phyloP scores from a whole-genome alignment of 2,113 vertebrate genomes.

The Isichthys henryi region DNA sequence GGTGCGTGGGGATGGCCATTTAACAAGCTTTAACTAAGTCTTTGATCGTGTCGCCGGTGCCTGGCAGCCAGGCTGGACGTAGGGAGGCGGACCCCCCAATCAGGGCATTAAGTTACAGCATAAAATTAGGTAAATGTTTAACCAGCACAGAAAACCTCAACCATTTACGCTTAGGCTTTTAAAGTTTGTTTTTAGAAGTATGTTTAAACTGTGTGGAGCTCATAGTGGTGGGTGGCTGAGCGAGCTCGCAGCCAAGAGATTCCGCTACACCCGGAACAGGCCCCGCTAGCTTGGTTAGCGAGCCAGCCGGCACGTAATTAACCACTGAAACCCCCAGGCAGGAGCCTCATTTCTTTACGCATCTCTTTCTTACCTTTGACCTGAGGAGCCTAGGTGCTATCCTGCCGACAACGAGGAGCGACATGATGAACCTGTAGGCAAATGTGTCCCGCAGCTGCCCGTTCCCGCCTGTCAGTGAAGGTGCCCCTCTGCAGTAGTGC shows the following conservation, averaged over 20 bases:
- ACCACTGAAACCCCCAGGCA: neutral
- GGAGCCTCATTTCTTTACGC: neutral
- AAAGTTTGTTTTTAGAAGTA: neutral
- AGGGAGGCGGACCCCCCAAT: neutral
- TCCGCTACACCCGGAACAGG: neutral
- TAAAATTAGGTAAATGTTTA: neutral
- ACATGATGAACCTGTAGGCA: conserved; percentile 57
- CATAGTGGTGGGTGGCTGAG: neutral
- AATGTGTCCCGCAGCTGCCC: conserved; percentile 41
- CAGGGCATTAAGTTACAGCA: neutral
- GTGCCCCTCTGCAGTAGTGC: conserved; percentile 55
- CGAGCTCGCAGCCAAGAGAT: neutral
- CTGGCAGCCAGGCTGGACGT: neutral
- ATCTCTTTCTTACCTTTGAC: conserved; percentile 56
- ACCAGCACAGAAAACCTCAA: neutral
- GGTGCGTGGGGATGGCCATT: neutral
- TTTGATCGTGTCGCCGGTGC: neutral
- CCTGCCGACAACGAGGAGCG: conserved; percentile 69
- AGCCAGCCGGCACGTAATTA: neutral
- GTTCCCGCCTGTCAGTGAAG: conserved; percentile 55
- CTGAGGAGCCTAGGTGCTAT: conserved; percentile 67
- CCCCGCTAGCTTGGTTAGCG: neutral
- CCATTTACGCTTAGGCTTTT: neutral
- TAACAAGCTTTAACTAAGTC: neutral
- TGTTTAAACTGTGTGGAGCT: neutral